Base-by-base conservation (phyloP, 2,797 vertebrate genomes). In the Limosa lapponica region DNA sequence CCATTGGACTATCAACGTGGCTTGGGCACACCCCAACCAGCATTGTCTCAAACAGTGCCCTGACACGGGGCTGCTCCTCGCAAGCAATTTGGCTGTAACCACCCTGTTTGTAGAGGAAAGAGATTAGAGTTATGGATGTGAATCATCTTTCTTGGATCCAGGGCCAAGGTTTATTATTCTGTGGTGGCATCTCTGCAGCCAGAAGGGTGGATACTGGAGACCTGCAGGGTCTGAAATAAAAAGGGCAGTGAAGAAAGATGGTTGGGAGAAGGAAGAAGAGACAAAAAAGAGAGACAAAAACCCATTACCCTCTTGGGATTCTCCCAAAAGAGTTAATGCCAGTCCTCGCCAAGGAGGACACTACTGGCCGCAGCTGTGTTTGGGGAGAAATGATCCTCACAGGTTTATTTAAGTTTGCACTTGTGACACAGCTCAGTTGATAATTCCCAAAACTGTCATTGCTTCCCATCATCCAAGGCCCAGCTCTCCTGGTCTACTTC, bases 261-360 rank as follows among this genome's bases (percentile, higher is more conserved):
- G 4, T 2, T 23, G n/a, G 43, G 39, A 82, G 17, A 4, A n/a
- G 11, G 6, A 58, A 30, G 11, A 71, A 67, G 18, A 66, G 16
- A 39, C 24, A 48, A 48, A 48, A 48, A 48, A 48, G n/a, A 10
- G 19, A 65, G 5, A 46, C 3, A 34, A 80, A 55, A 48, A 14
- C 2, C 7, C 13, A 18, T 9, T 4, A 8, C 4, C 5, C 4
- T 59, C 25, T 37, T 37, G 23, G 43, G 23, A 55, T 74, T 67
- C 4, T 46, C 12, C 8, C 9, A 4, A 59, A 85, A 54, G 28
- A 65, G 5, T 83, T 61, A 57, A 62, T 23, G 12, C 7, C 34
- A 22, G 20, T 30, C 20, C 6, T 34, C 1, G 0, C 6, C 10
- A 13, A 54, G 52, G 51, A 52, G 2, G 11, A 7, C 1, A 3